Conservation (phyloP, 2,888 invertebrate species). For the Omphaloscelis lunosa region DNA sequence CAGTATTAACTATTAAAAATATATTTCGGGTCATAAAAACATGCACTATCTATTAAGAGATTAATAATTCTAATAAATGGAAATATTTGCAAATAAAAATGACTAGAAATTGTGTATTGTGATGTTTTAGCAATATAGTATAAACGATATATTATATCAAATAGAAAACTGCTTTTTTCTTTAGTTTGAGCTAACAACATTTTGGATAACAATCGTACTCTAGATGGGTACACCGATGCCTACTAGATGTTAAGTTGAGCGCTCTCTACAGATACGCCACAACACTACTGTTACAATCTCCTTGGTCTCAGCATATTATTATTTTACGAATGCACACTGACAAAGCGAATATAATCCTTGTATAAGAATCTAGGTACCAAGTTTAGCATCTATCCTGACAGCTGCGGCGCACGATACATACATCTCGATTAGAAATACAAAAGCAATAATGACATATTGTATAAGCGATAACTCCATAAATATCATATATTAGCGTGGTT, state of each 20-base stretch:
- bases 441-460: conserved; percentile 71
- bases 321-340: conserved; percentile 82
- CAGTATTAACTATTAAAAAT: conserved; percentile 38
- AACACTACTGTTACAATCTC: conserved; percentile 75
- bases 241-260: conserved; percentile 48
- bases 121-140: conserved; percentile 60
- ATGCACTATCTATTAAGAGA: conserved; percentile 46
- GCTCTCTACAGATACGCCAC: conserved; percentile 68
- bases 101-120: conserved; percentile 69
- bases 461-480: conserved; percentile 62
- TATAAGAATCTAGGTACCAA: conserved; percentile 69
- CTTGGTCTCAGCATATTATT: conserved; percentile 79
- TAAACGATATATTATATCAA: conserved; percentile 42
- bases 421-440: conserved; percentile 70
- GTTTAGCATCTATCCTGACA: conserved; percentile 66
- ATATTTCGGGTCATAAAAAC: conserved; percentile 42
- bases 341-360: conserved; percentile 79
- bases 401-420: conserved; percentile 67
- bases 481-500: conserved; percentile 60
- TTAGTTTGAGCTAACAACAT: conserved; percentile 25
- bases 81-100: conserved; percentile 64
- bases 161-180: conserved; percentile 31
- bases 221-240: conserved; percentile 17
- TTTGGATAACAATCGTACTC: conserved; percentile 16
- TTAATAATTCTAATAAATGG: conserved; percentile 40